Evolutionary conservation across 2,888 invertebrate genomes (phyloP), one percentile per base, ranked within the genome.

Genomic region (Hirtodrosophila trivittata): DNA sequence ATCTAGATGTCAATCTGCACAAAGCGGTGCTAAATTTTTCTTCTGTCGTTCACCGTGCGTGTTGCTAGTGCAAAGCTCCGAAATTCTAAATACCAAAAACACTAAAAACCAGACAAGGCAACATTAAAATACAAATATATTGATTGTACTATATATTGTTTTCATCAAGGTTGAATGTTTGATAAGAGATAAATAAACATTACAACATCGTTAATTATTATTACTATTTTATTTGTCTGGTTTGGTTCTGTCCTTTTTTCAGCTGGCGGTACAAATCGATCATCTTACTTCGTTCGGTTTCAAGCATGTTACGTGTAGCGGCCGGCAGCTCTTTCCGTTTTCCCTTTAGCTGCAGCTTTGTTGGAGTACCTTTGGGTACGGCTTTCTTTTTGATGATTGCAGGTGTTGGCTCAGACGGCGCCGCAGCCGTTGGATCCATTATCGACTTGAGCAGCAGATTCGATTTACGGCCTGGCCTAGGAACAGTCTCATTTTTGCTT

Each of bases 261-360:
- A 94, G 66, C 54, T 90, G 86, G 78, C 93, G 92, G 72, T 94
- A 94, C 4, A 94, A 92, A 63, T 92, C 91, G 16, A 94, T 91
- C 60, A 92, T 91, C 83, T 93, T 93, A 38, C 86, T 91, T 73
- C 93, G 93, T 77, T 93, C 93, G 38, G 90, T 90, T 50, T 94
- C 94, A 25, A 94, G 86, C 89, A 93, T 92, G 60, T 91, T 90
- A 42, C 94, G 90, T 38, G 94, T 92, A 0, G 92, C 92, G 37
- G 90, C 81, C 0, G 94, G 93, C 49, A 94, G 86, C 82, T 93
- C 92, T 86, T 93, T 94, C 2, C 93, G 90, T 86, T 94, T 94
- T 4, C 93, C 93, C 35, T 92, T 92, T 70, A 92, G 90, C 68
- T 93, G 86, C 9, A 51, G 62, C 37, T 87, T 88, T 5, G 74